Evolutionary conservation across 2,113 vertebrate genomes (phyloP).

Genomic region (Labeo rohita): DNA sequence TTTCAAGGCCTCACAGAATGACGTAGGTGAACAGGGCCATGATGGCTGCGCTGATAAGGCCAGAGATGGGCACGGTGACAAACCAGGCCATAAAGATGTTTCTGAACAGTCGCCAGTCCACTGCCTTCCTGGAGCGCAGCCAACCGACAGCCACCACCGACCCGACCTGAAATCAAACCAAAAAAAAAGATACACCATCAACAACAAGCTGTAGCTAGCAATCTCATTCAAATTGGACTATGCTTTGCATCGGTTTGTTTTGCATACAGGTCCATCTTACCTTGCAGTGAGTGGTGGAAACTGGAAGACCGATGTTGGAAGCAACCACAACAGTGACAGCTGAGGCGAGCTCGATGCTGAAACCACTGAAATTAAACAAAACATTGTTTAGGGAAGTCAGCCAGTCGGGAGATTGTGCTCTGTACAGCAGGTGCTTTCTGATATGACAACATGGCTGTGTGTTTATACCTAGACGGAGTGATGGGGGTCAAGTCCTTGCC

Average conservation of each 20-base stretch:
- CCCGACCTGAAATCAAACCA: conserved; percentile 81
- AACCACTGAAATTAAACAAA: conserved; percentile 80
- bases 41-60: conserved; percentile 92
- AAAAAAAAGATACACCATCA: background rate
- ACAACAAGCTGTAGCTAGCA: conserved; percentile 14
- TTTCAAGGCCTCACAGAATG: conserved; percentile 63
- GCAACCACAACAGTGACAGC: conserved; percentile 93
- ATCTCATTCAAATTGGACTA: conserved; percentile 48
- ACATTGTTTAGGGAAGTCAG: background rate
- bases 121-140: conserved; percentile 92
- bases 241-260: conserved; percentile 54
- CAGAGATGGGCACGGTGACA: conserved; percentile 94
- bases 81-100: conserved; percentile 99
- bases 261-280: conserved; percentile 71
- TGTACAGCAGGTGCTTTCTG: background rate
- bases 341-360: conserved; percentile 97
- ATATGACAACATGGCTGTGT: background rate
- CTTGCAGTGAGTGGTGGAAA: conserved; percentile 99
- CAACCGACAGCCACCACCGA: conserved; percentile 96
- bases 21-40: conserved; percentile 88
- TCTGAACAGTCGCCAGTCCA: conserved; percentile 96
- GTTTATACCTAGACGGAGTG: conserved; percentile 88
- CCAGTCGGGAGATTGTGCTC: background rate
- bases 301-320: conserved; percentile 95
- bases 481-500: conserved; percentile 96